Evolutionary conservation across 2,797 vertebrate genomes (phyloP), one percentile per base, ranked within the genome.

Genomic region (Tragelaphus oryx): DNA sequence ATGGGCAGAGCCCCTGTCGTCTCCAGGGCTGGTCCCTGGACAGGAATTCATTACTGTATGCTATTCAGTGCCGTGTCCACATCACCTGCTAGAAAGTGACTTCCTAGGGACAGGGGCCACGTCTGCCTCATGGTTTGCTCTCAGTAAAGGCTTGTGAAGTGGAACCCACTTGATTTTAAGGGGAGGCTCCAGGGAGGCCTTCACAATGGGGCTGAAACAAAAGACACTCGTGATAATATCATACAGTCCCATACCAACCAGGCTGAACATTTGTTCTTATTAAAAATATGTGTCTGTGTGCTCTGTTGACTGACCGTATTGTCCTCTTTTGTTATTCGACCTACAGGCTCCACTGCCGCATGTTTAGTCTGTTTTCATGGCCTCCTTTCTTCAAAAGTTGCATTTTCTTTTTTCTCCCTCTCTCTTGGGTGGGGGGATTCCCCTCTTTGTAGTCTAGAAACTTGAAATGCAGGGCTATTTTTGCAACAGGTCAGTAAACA

Each of bases 351-450:
- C 50, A 20, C 1, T 24, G 30, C 44, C 94, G 48, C n/a, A 20
- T 30, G 37, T 84, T 89, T 97, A 75, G 16, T 89, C 93, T 30
- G 10, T 93, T 59, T 85, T 80, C 41, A 24, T 28, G 37, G 20
- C 75, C 41, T 68, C 41, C 20, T 83, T 80, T 86, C 59, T 90
- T 81, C 78, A 62, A 71, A 85, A 94, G 50, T 57, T 16, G 0
- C 46, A 17, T 71, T 76, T 44, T 55, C 7, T 74, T 50, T 92
- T 37, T 60, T 28, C 0, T 75, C 16, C 10, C 28, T 76, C 44
- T 30, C 7, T 37, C 44, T 37, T 26, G 16, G 0, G 46, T 30
- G 5, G 75, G 17, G 9, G 59, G 22, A 4, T 46, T 84, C 6
- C n/a, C n/a, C 30, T 78, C 37, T 89, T 86, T 86, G 48, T 89